Evolutionary conservation across 1,140 invertebrate genomes (phyloP), one percentile per base, ranked within the genome.

Genomic region (Nasonia vitripennis): DNA sequence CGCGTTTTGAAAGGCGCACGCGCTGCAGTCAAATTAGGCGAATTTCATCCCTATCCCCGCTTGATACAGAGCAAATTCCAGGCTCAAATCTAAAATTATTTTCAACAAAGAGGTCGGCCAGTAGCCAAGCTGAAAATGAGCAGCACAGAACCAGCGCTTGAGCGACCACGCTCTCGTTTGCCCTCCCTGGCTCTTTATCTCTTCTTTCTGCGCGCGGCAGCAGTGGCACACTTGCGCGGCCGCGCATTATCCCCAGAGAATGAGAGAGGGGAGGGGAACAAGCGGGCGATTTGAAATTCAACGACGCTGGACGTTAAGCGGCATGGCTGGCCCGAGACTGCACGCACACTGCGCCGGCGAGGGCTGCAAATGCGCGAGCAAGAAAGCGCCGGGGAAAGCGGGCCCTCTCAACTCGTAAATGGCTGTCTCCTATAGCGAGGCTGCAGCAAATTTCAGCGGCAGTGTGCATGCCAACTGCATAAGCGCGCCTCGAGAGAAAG

Each of bases 211-310:
- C 4, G 20, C 4, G 14, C 17, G 51, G 12, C 45, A 48, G 45
- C 12, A 55, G 51, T 20, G 17, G 51, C 51, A 62, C 20, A 62
- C 55, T 62, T 7, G 55, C 17, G 20, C 55, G 55, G 17, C 6
- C 6, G 55, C 20, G 20, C 55, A 62, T 62, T 62, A n/a, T 62
- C 55, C 14, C 17, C 1, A 71, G 70, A 11, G 41, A 14, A 9
- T 34, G 70, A 71, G 10, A 62, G 23, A 62, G 31, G 11, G 51
- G 34, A 70, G 48, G 41, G 12, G 70, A 34, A 5, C 20, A 14
- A 84, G 73, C 83, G 83, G 17, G 86, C 88, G 85, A 90, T 91
- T 91, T 91, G 89, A 91, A 91, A 91, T 91, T 91, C 89, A 90
- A 90, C 88, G 87, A 89, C 81, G 88, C 87, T 86, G 88, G 89